These are phyloP conservation scores for Ariolimax columbianus DNA, from an alignment of 2,888 invertebrate genomes.

Conservation along the genomic window DNA sequence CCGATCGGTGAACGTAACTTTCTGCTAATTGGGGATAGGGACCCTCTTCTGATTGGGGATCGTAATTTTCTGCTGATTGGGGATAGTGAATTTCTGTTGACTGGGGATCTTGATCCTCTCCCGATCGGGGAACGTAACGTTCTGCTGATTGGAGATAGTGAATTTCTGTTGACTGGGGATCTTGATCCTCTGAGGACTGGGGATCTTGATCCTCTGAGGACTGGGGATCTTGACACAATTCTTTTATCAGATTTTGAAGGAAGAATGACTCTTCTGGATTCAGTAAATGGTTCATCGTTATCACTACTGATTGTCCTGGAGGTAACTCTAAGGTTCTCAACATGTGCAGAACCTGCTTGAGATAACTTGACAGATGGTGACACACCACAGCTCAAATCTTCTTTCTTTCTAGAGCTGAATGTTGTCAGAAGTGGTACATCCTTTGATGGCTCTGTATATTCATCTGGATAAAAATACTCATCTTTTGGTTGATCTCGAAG, in stretches of 20 bases:
- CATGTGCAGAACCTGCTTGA: not conserved
- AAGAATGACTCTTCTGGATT: slow-evolving; percentile 38
- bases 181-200: slow-evolving; percentile 5
- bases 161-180: slow-evolving; percentile 20
- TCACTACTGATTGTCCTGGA: slow-evolving; percentile 28
- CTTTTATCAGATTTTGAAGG: slow-evolving; percentile 33
- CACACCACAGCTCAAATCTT: slow-evolving; percentile 17
- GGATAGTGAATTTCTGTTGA: slow-evolving; percentile 9
- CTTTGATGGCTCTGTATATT: not conserved
- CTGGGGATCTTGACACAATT: slow-evolving; percentile 20
- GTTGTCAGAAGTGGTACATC: slow-evolving; percentile 16
- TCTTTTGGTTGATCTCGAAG: slow-evolving; percentile 33
- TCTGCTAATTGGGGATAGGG: slow-evolving; percentile 10
- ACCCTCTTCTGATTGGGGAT: slow-evolving; percentile 13
- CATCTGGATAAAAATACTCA: slow-evolving; percentile 44
- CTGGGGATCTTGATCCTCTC: slow-evolving; percentile 24
- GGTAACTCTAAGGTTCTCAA: slow-evolving; percentile 46
- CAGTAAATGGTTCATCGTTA: slow-evolving; percentile 24
- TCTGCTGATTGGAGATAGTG: slow-evolving; percentile 15
- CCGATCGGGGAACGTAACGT: slow-evolving; percentile 15
- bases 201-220: slow-evolving; percentile 6
- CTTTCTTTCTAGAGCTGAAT: slow-evolving; percentile 1
- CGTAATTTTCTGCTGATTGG: slow-evolving; percentile 12
- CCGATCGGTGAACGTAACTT: slow-evolving; percentile 9
- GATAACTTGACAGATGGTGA: not conserved